phyloP scores from a whole-genome alignment of 2,113 vertebrate genomes.

The Labeo catla region DNA sequence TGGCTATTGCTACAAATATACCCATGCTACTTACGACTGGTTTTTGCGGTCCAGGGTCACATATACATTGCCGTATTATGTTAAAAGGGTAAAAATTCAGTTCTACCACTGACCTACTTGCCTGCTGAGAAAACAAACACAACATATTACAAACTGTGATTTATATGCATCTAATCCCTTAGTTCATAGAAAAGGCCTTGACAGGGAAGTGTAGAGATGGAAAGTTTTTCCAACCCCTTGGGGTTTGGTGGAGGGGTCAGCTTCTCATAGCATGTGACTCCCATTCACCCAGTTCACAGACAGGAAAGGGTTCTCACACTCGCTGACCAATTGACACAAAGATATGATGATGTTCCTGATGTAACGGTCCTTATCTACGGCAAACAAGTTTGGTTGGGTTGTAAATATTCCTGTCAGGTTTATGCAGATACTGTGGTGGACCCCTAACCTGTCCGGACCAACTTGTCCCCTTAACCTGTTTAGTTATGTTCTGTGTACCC shows the following conservation, averaged over 20 bases:
- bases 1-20: too few relatives aligned
- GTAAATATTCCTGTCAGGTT: conserved; percentile 12
- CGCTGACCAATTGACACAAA: conserved; percentile 38
- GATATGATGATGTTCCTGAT: conserved; percentile 26
- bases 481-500: not conserved
- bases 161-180: not conserved
- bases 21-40: too few relatives aligned
- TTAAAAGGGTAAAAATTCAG: conserved; percentile 12
- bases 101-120: conserved; percentile 22
- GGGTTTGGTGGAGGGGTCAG: conserved; percentile 54
- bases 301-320: conserved; percentile 50
- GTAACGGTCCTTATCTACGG: not conserved
- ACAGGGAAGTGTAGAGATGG: conserved; percentile 31
- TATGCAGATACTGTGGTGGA: not conserved
- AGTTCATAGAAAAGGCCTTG: conserved; percentile 33
- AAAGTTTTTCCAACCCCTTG: conserved; percentile 53
- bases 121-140: conserved; percentile 23
- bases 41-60: too few relatives aligned
- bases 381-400: not conserved
- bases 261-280: conserved; percentile 56
- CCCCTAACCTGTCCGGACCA: not conserved
- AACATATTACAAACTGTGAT: not conserved
- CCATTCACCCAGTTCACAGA: conserved; percentile 36
- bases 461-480: not conserved
- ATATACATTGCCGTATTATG: not conserved